Evolutionary conservation across 2,888 invertebrate species (phyloP).

Genomic region (Ariolimax columbianus): DNA sequence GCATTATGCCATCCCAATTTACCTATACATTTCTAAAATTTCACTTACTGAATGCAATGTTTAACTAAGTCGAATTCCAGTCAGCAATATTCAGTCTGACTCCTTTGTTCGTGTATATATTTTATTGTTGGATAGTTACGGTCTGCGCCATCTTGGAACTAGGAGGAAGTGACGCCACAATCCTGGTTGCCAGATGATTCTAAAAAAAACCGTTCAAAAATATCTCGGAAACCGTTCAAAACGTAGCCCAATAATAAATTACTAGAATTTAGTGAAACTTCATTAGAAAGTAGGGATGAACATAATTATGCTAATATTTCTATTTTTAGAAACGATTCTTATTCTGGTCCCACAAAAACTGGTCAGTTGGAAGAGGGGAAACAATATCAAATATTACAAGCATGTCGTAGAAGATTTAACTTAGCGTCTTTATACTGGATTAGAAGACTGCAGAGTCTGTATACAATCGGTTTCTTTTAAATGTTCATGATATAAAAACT

Average conservation of each 20-base stretch:
- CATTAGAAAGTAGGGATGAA: too few species aligned
- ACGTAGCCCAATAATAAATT: too few species aligned
- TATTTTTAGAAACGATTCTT: too few species aligned
- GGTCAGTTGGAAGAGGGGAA: too few species aligned
- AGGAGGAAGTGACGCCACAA: conserved; percentile 46
- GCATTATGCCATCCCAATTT: background rate
- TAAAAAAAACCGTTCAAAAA: too few species aligned
- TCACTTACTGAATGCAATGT: background rate
- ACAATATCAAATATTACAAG: too few species aligned
- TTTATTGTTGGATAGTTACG: conserved; percentile 31
- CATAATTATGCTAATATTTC: too few species aligned
- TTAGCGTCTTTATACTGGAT: background rate
- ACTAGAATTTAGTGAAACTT: too few species aligned
- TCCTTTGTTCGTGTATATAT: background rate
- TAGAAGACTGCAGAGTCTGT: background rate
- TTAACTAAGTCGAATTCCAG: background rate
- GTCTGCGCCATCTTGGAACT: conserved; percentile 41
- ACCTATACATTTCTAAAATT: background rate
- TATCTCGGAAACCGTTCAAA: too few species aligned
- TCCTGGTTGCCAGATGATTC: too few species aligned
- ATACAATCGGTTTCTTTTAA: background rate
- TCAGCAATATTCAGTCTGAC: background rate
- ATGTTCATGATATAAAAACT: background rate
- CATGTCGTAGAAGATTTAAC: background rate
- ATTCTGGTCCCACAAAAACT: too few species aligned